These are phyloP conservation scores for Meteorus sp. DNA, from an alignment of 1,140 invertebrate genomes.

Conservation along the genomic window DNA sequence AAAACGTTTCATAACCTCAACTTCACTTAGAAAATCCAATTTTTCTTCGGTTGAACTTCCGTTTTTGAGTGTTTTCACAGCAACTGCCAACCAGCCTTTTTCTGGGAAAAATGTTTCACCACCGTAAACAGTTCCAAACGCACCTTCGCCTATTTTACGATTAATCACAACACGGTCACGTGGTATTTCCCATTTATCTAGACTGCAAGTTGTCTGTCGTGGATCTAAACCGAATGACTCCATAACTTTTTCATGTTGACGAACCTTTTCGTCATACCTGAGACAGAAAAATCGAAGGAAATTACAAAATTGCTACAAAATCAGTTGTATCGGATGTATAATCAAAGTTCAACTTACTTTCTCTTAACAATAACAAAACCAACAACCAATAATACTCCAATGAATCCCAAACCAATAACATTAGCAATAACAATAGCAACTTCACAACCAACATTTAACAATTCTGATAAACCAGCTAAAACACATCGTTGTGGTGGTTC, in stretches of 20 bases:
- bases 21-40: conserved; percentile 91
- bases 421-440: conserved; percentile 73
- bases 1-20: conserved; percentile 90
- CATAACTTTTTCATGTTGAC: conserved; percentile 71
- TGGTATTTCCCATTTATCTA: conserved; percentile 87
- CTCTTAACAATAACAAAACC: conserved; percentile 71
- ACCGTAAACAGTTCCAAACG: conserved; percentile 86
- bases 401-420: conserved; percentile 66
- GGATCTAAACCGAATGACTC: conserved; percentile 71
- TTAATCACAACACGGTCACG: conserved; percentile 87
- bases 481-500: conserved; percentile 64
- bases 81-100: conserved; percentile 82
- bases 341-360: conserved; percentile 57
- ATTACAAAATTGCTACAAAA: too few species aligned
- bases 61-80: conserved; percentile 87
- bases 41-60: conserved; percentile 84
- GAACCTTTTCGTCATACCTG: conserved; percentile 74
- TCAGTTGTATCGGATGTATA: too few species aligned
- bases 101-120: conserved; percentile 75
- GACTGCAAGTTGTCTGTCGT: conserved; percentile 54
- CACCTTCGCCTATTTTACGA: conserved; percentile 83
- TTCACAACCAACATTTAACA: conserved; percentile 72
- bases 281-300: conserved; percentile 20
- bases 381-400: conserved; percentile 65
- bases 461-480: conserved; percentile 65